A percentile compares a stretch with the other conserved stretches of the same genome.
These are phyloP conservation scores for Diachrysia chrysitis DNA, from an alignment of 2,888 invertebrate species.

Conservation along the genomic window DNA sequence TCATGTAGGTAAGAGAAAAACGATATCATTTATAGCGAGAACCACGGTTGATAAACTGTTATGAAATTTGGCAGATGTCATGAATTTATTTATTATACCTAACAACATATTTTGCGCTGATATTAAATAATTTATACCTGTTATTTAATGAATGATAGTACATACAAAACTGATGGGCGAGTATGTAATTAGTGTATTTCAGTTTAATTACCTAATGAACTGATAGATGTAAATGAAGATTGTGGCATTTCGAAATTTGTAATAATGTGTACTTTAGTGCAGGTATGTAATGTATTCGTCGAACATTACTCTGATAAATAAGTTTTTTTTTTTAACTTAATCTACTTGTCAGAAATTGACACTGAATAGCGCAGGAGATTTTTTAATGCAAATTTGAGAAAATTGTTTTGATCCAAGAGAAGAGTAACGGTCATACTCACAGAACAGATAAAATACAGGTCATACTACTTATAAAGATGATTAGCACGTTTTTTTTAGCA, in stretches of 20 bases:
- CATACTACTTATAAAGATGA: too few relatives aligned
- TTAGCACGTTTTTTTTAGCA: too few relatives aligned
- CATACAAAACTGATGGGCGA: neutral
- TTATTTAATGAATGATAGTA: neutral
- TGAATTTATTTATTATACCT: conserved; percentile 4
- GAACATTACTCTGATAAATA: too few relatives aligned
- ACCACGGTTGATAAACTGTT: neutral
- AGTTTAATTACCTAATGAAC: neutral
- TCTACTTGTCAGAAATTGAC: too few relatives aligned
- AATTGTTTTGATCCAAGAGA: too few relatives aligned
- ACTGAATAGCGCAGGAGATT: too few relatives aligned
- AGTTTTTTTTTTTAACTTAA: too few relatives aligned
- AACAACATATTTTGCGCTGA: neutral
- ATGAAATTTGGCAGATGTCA: conserved; percentile 3
- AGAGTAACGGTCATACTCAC: too few relatives aligned
- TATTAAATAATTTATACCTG: neutral
- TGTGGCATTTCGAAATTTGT: neutral
- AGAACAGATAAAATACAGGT: too few relatives aligned
- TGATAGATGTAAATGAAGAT: neutral
- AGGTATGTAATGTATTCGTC: too few relatives aligned
- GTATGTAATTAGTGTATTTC: neutral
- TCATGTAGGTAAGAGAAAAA: neutral
- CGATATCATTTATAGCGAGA: neutral
- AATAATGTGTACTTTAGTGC: too few relatives aligned
- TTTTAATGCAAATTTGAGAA: too few relatives aligned